These are phyloP conservation scores for Phymorhynchus buccinoides DNA, from an alignment of 1,140 invertebrate species.

Conservation along the genomic window DNA sequence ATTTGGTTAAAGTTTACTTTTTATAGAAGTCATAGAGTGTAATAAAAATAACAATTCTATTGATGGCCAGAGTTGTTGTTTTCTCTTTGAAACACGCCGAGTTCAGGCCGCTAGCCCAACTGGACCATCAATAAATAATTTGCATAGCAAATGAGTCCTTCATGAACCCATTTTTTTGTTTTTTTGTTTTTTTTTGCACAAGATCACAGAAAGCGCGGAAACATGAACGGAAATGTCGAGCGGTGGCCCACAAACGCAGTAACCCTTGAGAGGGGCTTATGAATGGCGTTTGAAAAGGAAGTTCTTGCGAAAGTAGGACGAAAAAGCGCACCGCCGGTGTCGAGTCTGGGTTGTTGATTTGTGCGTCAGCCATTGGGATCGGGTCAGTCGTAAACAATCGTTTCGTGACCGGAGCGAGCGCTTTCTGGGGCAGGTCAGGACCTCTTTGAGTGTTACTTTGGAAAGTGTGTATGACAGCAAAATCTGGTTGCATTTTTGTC, in stretches of 20 bases:
- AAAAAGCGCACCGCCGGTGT: conserved; percentile 27
- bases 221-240: conserved; percentile 40
- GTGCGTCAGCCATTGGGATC: conserved; percentile 46
- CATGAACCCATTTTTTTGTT: conserved; percentile 40
- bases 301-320: conserved; percentile 42
- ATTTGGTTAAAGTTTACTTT: background rate
- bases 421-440: background rate
- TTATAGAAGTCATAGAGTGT: background rate
- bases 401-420: conserved; percentile 1
- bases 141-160: conserved; percentile 61
- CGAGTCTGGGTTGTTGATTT: conserved; percentile 47
- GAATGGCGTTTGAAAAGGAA: conserved; percentile 31
- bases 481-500: background rate
- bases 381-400: conserved; percentile 49
- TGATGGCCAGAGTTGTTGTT: conserved; percentile 5
- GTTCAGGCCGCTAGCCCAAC: conserved; percentile 29
- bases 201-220: conserved; percentile 39
- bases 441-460: background rate
- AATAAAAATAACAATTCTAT: background rate
- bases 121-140: conserved; percentile 56
- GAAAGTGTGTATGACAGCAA: background rate
- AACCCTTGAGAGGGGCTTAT: conserved; percentile 24
- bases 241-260: conserved; percentile 3
- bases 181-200: too few relatives aligned
- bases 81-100: conserved; percentile 32